Evolutionary conservation across 1,140 invertebrate species (phyloP).

Genomic region (Plutomurus gul): DNA sequence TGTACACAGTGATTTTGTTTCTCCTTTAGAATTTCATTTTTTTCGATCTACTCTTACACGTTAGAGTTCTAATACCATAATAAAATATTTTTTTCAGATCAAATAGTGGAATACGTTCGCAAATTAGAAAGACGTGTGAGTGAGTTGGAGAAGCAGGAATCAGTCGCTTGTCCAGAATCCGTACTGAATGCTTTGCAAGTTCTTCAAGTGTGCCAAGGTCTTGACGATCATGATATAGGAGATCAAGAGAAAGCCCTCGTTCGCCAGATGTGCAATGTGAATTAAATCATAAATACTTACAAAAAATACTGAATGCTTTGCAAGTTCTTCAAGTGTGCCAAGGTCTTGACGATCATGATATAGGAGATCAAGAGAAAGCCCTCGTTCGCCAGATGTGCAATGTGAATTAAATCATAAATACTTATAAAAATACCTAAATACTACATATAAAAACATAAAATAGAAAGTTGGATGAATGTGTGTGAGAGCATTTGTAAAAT

Average conservation of each 20-base stretch:
- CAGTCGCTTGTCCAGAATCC: constrained; percentile 53
- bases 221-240: constrained; percentile 66
- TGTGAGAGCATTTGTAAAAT: not conserved
- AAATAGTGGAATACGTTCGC: constrained; percentile 53
- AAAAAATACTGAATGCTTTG: constrained; percentile 48
- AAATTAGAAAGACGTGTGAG: constrained; percentile 51
- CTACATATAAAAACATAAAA: too few relatives aligned
- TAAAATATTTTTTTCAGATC: constrained; percentile 37
- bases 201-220: constrained; percentile 54
- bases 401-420: too few relatives aligned
- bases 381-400: constrained; percentile 96
- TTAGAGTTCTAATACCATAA: not conserved
- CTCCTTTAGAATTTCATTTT: not conserved
- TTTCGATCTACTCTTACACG: not conserved
- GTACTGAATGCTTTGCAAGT: constrained; percentile 53
- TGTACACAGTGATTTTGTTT: not conserved
- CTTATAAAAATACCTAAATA: too few relatives aligned
- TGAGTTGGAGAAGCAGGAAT: constrained; percentile 52
- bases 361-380: constrained; percentile 89
- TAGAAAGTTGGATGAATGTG: too few relatives aligned
- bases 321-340: constrained; percentile 54
- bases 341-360: constrained; percentile 57
- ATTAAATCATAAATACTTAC: constrained; percentile 54
- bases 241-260: constrained; percentile 91
- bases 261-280: constrained; percentile 94